Percentiles rank a stretch among this genome's conserved stretches.
Evolutionary conservation across 92 coral and sea anemone genomes (phyloP).

Genomic region (Parazoanthus swiftii): DNA sequence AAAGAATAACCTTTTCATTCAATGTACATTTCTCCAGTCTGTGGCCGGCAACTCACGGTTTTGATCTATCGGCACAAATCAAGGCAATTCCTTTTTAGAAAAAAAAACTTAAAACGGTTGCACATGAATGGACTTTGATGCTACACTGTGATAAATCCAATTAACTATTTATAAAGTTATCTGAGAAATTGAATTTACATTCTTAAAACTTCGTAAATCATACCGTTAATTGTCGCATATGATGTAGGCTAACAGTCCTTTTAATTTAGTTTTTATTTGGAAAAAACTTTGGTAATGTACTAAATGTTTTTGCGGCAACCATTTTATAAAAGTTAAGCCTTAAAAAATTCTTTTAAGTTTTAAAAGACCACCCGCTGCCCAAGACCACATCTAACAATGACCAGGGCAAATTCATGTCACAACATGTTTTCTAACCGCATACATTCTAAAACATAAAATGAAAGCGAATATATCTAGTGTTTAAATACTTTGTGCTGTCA

Average conservation of each 20-base stretch:
- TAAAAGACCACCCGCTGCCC: constrained; percentile 8
- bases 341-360: neutral
- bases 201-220: neutral
- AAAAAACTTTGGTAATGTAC: neutral
- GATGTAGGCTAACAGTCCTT: neutral
- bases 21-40: too few species aligned
- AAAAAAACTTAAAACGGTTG: neutral
- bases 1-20: neutral
- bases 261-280: neutral
- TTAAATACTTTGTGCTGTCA: constrained; percentile 8
- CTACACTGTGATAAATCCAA: constrained; percentile 8
- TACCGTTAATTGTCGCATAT: too few species aligned
- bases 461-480: neutral
- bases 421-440: constrained; percentile 11
- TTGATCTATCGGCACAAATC: neutral
- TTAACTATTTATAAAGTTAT: neutral
- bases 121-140: constrained; percentile 15
- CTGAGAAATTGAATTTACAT: neutral
- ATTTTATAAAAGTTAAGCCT: neutral
- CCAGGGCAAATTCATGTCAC: constrained; percentile 3
- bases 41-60: neutral
- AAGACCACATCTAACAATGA: neutral
- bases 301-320: neutral
- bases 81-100: neutral
- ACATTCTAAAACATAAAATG: constrained; percentile 16